These are phyloP conservation scores for Thereva nobilitata DNA, from an alignment of 2,888 invertebrate species.

Conservation along the genomic window DNA sequence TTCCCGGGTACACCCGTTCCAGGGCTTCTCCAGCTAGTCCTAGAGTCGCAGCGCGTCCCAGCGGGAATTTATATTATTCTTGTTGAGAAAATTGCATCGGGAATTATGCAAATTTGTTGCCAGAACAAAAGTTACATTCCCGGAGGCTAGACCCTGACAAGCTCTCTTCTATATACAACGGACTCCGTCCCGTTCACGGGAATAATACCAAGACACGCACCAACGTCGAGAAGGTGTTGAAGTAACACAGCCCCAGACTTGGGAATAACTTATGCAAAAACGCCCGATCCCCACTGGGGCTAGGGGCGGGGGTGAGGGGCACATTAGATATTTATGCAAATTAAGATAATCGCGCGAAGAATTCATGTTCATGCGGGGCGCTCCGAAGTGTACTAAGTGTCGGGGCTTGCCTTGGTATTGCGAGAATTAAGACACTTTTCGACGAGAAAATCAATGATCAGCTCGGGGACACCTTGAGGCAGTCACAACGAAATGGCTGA, in stretches of 20 bases:
- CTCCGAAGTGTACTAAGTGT: neutral
- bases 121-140: no score
- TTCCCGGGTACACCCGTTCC: no score
- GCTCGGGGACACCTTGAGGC: no score
- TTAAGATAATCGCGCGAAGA: constrained; percentile 16
- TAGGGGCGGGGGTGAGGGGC: constrained; percentile 1
- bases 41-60: no score
- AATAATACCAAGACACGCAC: constrained; percentile 1
- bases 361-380: constrained; percentile 4
- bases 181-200: neutral
- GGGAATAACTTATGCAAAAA: constrained; percentile 20
- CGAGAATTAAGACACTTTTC: constrained; percentile 23
- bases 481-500: no score
- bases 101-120: no score
- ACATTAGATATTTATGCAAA: constrained; percentile 22
- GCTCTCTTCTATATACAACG: no score
- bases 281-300: neutral
- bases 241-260: neutral
- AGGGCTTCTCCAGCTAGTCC: no score
- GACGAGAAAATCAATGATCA: no score
- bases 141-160: no score
- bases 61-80: no score
- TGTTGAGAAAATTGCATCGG: no score
- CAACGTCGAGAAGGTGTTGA: constrained; percentile 13
- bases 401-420: constrained; percentile 3